Percentiles rank a stretch among this genome's conserved stretches.
These are phyloP conservation scores for Chironomus tepperi DNA, from an alignment of 1,140 invertebrate species.

Conservation along the genomic window DNA sequence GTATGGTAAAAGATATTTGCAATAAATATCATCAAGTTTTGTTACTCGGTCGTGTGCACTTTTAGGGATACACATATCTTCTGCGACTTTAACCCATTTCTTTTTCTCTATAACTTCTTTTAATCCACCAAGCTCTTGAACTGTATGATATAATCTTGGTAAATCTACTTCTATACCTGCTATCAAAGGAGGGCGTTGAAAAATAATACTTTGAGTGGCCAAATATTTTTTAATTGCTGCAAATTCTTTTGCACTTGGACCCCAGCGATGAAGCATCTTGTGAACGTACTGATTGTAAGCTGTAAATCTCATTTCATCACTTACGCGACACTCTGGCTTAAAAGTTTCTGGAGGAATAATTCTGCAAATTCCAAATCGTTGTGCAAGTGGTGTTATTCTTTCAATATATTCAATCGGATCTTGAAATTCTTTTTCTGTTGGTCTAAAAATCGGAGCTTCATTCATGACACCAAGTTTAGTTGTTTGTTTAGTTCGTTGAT, in stretches of 20 bases:
- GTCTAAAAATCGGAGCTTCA: constrained; percentile 75
- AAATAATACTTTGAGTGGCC: constrained; percentile 63
- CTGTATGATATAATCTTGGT: constrained; percentile 73
- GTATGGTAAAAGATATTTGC: constrained; percentile 87
- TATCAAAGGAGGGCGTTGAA: constrained; percentile 69
- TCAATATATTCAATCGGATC: constrained; percentile 87
- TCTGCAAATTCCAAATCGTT: constrained; percentile 78
- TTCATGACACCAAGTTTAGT: constrained; percentile 42
- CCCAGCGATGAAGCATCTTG: constrained; percentile 82
- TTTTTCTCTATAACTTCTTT: constrained; percentile 87
- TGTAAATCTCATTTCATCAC: constrained; percentile 77
- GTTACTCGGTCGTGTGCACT: constrained; percentile 71
- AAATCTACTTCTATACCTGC: constrained; percentile 86
- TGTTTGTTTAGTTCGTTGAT: background rate
- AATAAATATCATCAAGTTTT: constrained; percentile 85
- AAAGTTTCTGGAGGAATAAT: constrained; percentile 82
- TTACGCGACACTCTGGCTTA: constrained; percentile 79
- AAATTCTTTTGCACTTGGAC: constrained; percentile 76
- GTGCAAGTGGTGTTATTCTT: constrained; percentile 66
- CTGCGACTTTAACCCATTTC: constrained; percentile 81
- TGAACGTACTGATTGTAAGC: constrained; percentile 88
- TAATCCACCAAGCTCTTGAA: constrained; percentile 76
- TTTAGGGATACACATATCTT: constrained; percentile 78
- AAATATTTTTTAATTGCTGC: constrained; percentile 80
- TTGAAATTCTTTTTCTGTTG: constrained; percentile 75